Conservation (phyloP, 64 coral and sea anemone species). For the Porites australiensis region DNA sequence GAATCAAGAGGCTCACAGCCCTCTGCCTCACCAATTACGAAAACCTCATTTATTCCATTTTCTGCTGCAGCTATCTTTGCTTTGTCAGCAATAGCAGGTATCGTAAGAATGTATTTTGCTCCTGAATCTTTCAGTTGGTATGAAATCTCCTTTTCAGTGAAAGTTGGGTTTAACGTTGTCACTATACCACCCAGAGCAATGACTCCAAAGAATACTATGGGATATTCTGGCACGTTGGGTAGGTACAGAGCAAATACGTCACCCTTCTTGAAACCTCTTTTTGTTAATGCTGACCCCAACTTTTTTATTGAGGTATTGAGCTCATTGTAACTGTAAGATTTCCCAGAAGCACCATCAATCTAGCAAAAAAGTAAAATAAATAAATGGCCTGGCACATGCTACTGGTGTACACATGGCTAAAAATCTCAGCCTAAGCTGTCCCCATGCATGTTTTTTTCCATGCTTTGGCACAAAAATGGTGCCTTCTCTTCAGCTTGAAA, state of each 20-base stretch:
- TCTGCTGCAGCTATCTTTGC: conserved; percentile 50
- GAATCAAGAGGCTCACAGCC: neutral
- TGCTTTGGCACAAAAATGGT: no score
- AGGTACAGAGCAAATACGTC: conserved; percentile 68
- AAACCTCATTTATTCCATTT: conserved; percentile 32
- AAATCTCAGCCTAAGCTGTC: no score
- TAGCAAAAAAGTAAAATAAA: neutral
- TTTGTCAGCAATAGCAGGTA: conserved; percentile 33
- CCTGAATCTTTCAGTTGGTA: conserved; percentile 58
- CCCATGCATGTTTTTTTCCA: no score
- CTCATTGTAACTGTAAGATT: conserved; percentile 68
- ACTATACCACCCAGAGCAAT: conserved; percentile 51
- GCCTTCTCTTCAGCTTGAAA: no score
- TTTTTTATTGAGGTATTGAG: conserved; percentile 54
- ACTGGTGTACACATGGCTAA: no score
- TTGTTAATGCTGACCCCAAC: conserved; percentile 62
- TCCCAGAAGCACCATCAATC: conserved; percentile 50
- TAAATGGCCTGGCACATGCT: neutral
- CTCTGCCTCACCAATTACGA: conserved; percentile 70
- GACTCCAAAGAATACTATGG: conserved; percentile 55
- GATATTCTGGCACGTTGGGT: conserved; percentile 78
- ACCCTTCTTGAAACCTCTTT: conserved; percentile 62
- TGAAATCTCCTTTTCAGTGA: conserved; percentile 64
- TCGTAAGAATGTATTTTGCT: conserved; percentile 64
- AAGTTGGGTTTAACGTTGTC: conserved; percentile 73